phyloP scores from a whole-genome alignment of 2,113 vertebrate species.

The Muntiacus muntjak region DNA sequence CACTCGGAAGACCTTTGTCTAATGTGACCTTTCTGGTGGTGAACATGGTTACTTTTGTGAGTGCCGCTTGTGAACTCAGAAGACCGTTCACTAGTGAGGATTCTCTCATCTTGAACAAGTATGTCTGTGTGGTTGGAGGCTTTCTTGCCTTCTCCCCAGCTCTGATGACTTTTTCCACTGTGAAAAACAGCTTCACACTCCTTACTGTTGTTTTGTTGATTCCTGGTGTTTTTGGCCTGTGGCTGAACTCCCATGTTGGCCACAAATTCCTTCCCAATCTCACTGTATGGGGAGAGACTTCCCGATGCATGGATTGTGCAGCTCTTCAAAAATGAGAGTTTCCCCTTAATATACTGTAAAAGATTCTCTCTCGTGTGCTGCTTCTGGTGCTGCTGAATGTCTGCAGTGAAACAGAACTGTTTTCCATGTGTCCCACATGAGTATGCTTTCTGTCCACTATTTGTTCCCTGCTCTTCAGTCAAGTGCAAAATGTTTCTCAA shows the following conservation, averaged over 20 bases:
- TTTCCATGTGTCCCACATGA: not conserved
- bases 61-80: not conserved
- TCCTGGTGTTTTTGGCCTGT: not conserved
- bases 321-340: not conserved
- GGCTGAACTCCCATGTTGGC: not conserved
- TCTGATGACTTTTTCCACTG: not conserved
- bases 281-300: not conserved
- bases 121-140: not conserved
- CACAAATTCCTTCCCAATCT: not conserved
- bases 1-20: not conserved
- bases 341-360: not conserved
- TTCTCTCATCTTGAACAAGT: not conserved
- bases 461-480: not conserved
- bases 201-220: not conserved
- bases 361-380: not conserved
- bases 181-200: not conserved
- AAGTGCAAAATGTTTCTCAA: not conserved
- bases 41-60: constrained; percentile 11
- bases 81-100: not conserved
- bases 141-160: not conserved
- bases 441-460: not conserved
- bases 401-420: not conserved
- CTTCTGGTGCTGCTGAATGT: not conserved
- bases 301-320: not conserved
- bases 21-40: not conserved